A percentile compares a stretch with the other conserved stretches of the same genome.
Evolutionary conservation across 2,797 vertebrate species (phyloP).

Genomic region (Spatula versicolor): DNA sequence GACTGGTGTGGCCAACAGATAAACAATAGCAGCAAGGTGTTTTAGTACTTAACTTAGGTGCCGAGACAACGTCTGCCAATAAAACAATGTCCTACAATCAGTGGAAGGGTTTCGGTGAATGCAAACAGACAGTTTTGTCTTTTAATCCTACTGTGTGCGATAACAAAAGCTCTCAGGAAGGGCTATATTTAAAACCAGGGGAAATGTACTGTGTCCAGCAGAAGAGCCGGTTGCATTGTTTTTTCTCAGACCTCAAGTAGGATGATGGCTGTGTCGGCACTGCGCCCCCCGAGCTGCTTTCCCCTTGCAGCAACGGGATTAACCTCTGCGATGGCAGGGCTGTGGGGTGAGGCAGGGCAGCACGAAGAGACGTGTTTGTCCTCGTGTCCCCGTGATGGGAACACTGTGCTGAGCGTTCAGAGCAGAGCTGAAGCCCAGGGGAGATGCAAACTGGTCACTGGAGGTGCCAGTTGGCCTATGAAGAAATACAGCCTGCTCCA

Average conservation of each 20-base stretch:
- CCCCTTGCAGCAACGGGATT: rapidly evolving
- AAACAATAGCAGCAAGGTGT: background rate
- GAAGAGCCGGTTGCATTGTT: background rate
- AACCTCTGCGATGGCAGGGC: background rate
- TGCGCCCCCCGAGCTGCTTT: background rate
- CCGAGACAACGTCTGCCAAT: background rate
- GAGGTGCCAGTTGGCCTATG: background rate
- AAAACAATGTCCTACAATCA: slow-evolving; percentile 8
- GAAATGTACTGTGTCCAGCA: background rate
- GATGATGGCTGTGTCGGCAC: background rate
- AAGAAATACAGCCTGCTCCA: background rate
- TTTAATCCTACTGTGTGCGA: background rate
- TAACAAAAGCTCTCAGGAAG: slow-evolving; percentile 45
- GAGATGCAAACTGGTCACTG: background rate
- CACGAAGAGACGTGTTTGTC: background rate
- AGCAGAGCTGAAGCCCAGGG: background rate
- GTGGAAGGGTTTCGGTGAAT: background rate
- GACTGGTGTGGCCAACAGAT: background rate
- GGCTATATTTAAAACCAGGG: slow-evolving; percentile 37
- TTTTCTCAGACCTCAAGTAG: background rate
- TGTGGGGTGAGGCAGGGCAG: background rate
- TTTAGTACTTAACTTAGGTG: background rate
- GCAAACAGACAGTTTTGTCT: background rate
- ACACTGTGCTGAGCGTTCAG: rapidly evolving
- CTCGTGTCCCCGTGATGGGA: background rate